phyloP scores from a whole-genome alignment of 2,888 invertebrate species.

The Eumerus sabulonum region DNA sequence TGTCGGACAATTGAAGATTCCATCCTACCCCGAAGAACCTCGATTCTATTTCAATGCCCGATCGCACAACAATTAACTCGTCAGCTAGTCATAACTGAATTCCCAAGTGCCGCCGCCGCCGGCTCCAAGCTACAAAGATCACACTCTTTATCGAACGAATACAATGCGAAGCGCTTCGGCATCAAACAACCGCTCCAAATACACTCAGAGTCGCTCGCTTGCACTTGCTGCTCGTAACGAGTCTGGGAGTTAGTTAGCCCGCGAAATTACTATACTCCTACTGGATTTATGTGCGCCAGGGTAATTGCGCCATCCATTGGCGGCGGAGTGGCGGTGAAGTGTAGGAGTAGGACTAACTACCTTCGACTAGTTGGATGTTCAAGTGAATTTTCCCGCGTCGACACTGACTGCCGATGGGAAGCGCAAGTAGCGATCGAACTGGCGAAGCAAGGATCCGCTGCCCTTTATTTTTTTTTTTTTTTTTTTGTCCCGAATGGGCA shows the following conservation, averaged over 20 bases:
- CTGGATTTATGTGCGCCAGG: conserved; percentile 61
- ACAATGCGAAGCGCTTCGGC: background rate
- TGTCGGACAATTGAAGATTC: conserved; percentile 16
- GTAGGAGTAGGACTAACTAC: too few species aligned
- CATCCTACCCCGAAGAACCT: conserved; percentile 23
- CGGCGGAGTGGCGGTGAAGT: too few species aligned
- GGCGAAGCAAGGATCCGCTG: background rate
- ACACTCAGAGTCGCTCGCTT: conserved; percentile 17
- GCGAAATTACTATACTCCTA: conserved; percentile 62
- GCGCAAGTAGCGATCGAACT: too few species aligned
- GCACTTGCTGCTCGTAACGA: conserved; percentile 59
- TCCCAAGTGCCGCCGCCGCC: conserved; percentile 30
- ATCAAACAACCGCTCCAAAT: conserved; percentile 36
- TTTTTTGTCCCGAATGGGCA: conserved; percentile 27
- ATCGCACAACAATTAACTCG: conserved; percentile 54
- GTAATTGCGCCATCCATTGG: conserved; percentile 52
- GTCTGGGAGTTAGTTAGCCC: conserved; percentile 64
- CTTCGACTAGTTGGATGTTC: too few species aligned
- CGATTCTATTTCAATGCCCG: conserved; percentile 55
- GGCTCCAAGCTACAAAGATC: conserved; percentile 47
- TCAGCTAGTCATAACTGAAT: conserved; percentile 61
- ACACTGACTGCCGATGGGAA: conserved; percentile 5
- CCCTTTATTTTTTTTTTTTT: too few species aligned
- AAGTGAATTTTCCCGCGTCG: conserved; percentile 25
- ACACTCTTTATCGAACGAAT: conserved; percentile 59